Base-by-base conservation (phyloP, 2,888 invertebrate genomes). In the Incurvaria masculella region DNA sequence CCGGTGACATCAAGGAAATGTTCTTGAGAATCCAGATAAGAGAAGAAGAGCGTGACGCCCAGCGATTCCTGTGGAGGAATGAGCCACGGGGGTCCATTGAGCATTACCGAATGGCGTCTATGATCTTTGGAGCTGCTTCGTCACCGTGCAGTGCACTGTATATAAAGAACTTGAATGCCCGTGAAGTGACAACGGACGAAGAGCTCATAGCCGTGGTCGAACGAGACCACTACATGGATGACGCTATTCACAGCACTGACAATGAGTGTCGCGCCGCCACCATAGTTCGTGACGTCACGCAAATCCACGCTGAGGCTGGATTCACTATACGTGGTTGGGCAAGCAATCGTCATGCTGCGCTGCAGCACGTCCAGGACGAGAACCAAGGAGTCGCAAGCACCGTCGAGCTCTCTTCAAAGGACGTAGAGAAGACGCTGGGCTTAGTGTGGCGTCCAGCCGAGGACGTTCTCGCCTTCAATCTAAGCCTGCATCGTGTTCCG, bases 1-100 rank as follows among this genome's bases (percentile, higher is more conserved):
- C 49, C 1, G 56, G 51, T 0, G 54, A 57, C 45, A 58, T 58
- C 1, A 39, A 48, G 1, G 57, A 57, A 17, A 57, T 57, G 57
- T 55, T 56, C 21, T 45, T 55, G 47, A 49, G 52, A 42, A 42
- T 56, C 2, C 49, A 48, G 10, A 44, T 55, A 2, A 42, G n/a
- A 23, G 19, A 33, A 1, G 47, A 52, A 43, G 53, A 56, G 18
- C 17, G 53, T n/a, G 47, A 53, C n/a, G 50, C 51, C 0, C 51
- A 52, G 1, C 20, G 54, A 0, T 51, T 51, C 26, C 44, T 53
- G 14, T 47, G 43, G 49, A 47, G 49, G 16, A 48, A 26, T 27
- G 10, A 41, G 4, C 17, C 21, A 14, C 17, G 14, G 17, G 43
- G 2, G 3, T 18, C 16, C 17, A n/a, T 18, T 8, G 8, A 18